Evolutionary conservation across 1,140 invertebrate species (phyloP).

Genomic region (Araneus ventricosus): DNA sequence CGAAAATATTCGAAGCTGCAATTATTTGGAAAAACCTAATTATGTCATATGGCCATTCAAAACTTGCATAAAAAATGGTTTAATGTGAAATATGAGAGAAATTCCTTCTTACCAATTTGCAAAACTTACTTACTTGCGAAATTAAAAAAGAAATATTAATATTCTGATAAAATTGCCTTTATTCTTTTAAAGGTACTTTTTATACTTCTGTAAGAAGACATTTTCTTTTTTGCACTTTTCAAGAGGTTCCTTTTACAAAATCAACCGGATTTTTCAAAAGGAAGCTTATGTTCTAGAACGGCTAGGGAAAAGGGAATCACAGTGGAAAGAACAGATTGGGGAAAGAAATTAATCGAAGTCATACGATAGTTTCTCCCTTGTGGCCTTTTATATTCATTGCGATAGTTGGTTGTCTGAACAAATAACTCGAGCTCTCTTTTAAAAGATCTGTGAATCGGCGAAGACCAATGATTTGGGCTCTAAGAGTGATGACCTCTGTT

Average conservation of each 20-base stretch:
- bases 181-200: too few relatives aligned
- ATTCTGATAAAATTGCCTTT: too few relatives aligned
- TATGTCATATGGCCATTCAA: too few relatives aligned
- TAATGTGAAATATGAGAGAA: too few relatives aligned
- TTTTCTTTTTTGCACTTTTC: background rate
- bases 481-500: constrained; percentile 51
- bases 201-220: background rate
- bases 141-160: too few relatives aligned
- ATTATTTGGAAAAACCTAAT: too few relatives aligned
- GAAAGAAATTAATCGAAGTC: constrained; percentile 26
- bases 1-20: too few relatives aligned
- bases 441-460: constrained; percentile 18
- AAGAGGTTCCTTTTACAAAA: background rate
- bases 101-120: too few relatives aligned
- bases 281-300: background rate
- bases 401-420: constrained; percentile 62
- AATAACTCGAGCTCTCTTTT: constrained; percentile 44
- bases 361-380: background rate
- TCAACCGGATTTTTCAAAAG: background rate
- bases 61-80: too few relatives aligned
- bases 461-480: constrained; percentile 54
- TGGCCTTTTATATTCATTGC: constrained; percentile 22
- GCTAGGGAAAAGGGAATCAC: background rate
- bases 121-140: too few relatives aligned
- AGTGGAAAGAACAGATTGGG: background rate